Base-by-base conservation (phyloP, 2,888 invertebrate species). In the Latrodectus hesperus region DNA sequence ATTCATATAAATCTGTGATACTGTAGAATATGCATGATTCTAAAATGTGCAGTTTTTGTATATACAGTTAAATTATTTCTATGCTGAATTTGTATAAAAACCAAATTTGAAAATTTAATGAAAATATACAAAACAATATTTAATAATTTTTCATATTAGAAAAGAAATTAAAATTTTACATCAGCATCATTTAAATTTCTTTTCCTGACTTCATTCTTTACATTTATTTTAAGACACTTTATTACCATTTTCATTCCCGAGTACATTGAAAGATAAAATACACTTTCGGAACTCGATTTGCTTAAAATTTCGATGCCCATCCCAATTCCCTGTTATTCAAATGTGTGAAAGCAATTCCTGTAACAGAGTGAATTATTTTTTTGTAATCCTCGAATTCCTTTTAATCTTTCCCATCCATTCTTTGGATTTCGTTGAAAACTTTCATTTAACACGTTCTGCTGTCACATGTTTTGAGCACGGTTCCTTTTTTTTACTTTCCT, bases 331-430 rank as follows among this genome's bases (percentile, higher is more conserved):
- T 60, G 60, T 60, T 60, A 77, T 77, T 77, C 77, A 77, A 77
- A 79, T 71, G 71, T 71, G 70, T 60, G n/a, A 79, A 79, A 79
- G 79, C 79, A 79, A 79, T 79, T 79, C 79, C 70, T 71, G 52
- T 71, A 53, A 49, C 53, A 17, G 55, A 49, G 71, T 55, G 79
- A 68, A 79, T 71, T 79, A 70, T 71, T 79, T 77, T 71, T 71
- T n/a, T 12, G 71, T 68, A 77, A 77, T 77, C 77, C 17, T 49
- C 52, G 49, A 51, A 53, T 53, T 70, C 71, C 52, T 71, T 79
- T 79, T 79, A 79, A 79, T 71, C 79, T 79, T 77, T 77, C 14
- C 77, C 53, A 53, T 68, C 77, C 77, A 22, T 65, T 52, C 68
- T 60, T 26, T 26, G 53, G 17, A 77, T 67, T 77, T 77, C 77